A percentile compares a stretch with the other conserved stretches of the same genome.
Conservation (phyloP, 2,797 vertebrate genomes). For the Naso thynnoides region DNA sequence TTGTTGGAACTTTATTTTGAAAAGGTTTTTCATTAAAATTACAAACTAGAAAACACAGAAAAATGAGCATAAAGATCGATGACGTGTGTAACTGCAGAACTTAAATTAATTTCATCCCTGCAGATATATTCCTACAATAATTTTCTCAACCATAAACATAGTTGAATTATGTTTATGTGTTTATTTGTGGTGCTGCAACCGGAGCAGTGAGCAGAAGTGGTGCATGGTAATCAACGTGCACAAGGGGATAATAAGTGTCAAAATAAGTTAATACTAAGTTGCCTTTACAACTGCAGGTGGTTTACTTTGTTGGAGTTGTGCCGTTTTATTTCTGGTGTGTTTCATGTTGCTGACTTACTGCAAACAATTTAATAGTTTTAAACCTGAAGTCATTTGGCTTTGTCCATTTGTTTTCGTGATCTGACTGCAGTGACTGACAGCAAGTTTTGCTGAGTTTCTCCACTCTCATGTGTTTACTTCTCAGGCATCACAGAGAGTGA, state of each 20-base stretch:
- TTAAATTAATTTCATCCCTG: constrained; percentile 15
- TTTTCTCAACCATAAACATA: too few relatives aligned
- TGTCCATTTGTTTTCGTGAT: too few relatives aligned
- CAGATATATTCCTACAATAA: too few relatives aligned
- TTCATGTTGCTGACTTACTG: background rate
- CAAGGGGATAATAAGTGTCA: too few relatives aligned
- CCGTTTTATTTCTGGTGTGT: too few relatives aligned
- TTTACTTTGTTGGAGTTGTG: too few relatives aligned
- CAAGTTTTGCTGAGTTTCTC: background rate
- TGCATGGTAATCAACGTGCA: too few relatives aligned
- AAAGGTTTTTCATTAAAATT: constrained; percentile 18
- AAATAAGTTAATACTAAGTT: too few relatives aligned
- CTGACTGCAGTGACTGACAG: background rate
- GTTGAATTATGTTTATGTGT: too few relatives aligned
- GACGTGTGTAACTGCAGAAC: background rate
- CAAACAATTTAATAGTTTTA: background rate
- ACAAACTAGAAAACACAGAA: background rate
- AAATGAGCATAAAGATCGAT: background rate
- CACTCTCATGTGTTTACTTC: background rate
- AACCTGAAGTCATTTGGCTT: background rate
- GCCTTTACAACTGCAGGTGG: too few relatives aligned
- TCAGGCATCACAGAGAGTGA: background rate
- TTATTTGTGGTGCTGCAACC: too few relatives aligned
- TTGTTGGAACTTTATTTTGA: constrained; percentile 10
- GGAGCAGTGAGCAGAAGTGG: too few relatives aligned